These are phyloP conservation scores for Crax fasciolata DNA, from an alignment of 2,797 vertebrate genomes.

Conservation along the genomic window DNA sequence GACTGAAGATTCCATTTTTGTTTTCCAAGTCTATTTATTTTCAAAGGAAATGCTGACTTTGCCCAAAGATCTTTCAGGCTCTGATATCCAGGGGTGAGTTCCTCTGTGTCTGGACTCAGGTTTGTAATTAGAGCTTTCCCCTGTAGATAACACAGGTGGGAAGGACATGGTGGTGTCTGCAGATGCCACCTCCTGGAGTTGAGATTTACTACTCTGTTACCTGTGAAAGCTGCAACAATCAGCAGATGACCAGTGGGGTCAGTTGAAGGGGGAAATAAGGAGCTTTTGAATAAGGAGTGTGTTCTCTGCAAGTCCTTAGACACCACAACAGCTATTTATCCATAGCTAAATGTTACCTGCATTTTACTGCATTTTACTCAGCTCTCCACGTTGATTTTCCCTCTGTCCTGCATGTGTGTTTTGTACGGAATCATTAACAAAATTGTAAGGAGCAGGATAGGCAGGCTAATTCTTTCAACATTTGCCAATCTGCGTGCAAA, in stretches of 20 bases:
- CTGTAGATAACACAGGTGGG: constrained; percentile 72
- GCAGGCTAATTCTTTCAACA: neutral
- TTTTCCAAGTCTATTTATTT: neutral
- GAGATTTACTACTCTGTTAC: constrained; percentile 71
- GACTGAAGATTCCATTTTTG: neutral
- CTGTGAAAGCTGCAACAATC: constrained; percentile 70
- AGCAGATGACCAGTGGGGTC: constrained; percentile 20
- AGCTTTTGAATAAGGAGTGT: constrained; percentile 47
- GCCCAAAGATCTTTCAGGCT: neutral
- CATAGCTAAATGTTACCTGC: constrained; percentile 73
- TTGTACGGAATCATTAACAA: neutral
- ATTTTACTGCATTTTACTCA: neutral
- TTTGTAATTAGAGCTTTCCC: constrained; percentile 62
- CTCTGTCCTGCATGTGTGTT: neutral
- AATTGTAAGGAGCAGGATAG: neutral
- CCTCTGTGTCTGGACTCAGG: constrained; percentile 53
- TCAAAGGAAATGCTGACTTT: neutral
- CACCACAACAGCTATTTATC: constrained; percentile 68
- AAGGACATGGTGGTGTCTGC: constrained; percentile 53
- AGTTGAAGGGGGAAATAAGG: constrained; percentile 64
- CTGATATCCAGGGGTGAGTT: constrained; percentile 50
- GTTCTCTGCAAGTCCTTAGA: constrained; percentile 52
- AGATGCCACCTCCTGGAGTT: constrained; percentile 56
- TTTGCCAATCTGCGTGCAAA: neutral
- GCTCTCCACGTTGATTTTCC: constrained; percentile 51